Evolutionary conservation across 2,888 invertebrate species (phyloP), one percentile per base, ranked within the genome.

Genomic region (Cataglyphis altisquamis): DNA sequence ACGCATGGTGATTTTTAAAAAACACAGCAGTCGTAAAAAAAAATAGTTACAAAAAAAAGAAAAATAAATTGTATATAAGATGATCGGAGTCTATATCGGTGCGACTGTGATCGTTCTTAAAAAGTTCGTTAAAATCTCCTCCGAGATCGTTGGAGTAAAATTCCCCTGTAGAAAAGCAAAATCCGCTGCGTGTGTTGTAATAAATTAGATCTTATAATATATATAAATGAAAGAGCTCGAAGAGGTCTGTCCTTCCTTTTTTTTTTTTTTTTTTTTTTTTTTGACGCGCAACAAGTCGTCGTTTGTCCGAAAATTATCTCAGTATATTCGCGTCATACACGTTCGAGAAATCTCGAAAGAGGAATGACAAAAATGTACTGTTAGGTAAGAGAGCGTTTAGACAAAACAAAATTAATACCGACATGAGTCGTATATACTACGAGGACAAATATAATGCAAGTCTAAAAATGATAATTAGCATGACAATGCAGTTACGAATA

Each of bases 1-100:
- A 73, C 74, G 55, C 90, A 89, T 89, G 73, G 60, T 64, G 73
- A 52, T 25, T 68, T 55, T 25, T 60, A 70, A 72, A 74, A 74
- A 72, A 74, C 75, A 67, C 60, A n/a, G 60, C 68, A 18, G 63
- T 45, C 55, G 52, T 48, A 82, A 66, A 80, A 72, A 72, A 84
- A 85, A 70, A 25, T 62, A 66, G 12, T 66, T 57, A 15, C 25
- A 62, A 12, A 10, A 18, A 10, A 18, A 10, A 25, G n/a, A 45
- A 70, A 39, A 80, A 48, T 45, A 80, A 73, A 81, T 73, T 5
- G 52, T 70, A 52, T 62, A 80, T 74, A 81, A 12, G 25, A 25
- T 39, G 66, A 32, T 68, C 8, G 32, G 5, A n/a, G 12, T 57
- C 39, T 15, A 67, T 68, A 68, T 48, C 68, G 25, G 29, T 9